A percentile compares a stretch with the other conserved stretches of the same genome.
Conservation (phyloP, 2,888 invertebrate species). For the Plutella xylostella region DNA sequence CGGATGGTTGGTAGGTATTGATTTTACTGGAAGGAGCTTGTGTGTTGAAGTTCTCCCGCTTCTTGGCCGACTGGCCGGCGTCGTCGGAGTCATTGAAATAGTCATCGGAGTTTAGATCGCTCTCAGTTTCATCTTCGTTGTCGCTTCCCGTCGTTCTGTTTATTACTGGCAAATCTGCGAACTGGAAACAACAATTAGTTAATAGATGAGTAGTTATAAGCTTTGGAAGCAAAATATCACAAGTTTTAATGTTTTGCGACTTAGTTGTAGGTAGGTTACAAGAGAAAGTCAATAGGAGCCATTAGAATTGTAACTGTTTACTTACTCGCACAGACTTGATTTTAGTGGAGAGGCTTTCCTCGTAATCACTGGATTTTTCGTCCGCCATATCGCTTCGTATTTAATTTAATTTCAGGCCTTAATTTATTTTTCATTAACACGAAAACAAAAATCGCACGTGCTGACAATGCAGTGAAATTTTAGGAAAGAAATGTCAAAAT, state of each 20-base stretch:
- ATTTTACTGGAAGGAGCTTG: slow-evolving; percentile 72
- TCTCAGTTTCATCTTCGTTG: slow-evolving; percentile 21
- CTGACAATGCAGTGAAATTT: neutral
- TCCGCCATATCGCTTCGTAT: slow-evolving; percentile 1
- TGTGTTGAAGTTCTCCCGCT: slow-evolving; percentile 47
- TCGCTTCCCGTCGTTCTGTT: slow-evolving; percentile 32
- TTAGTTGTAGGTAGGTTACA: no score
- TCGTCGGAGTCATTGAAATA: slow-evolving; percentile 55
- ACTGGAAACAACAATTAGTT: slow-evolving; percentile 27
- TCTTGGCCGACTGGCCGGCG: slow-evolving; percentile 26
- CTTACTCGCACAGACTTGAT: slow-evolving; percentile 55
- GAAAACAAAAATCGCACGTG: neutral
- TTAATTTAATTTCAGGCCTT: no score
- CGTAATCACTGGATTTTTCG: slow-evolving; percentile 52
- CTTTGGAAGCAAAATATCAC: neutral
- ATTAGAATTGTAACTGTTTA: slow-evolving; percentile 10
- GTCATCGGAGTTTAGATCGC: slow-evolving; percentile 47
- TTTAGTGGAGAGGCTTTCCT: slow-evolving; percentile 44
- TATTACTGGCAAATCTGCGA: slow-evolving; percentile 39
- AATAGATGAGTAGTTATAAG: neutral
- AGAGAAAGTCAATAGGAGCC: neutral
- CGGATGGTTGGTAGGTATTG: slow-evolving; percentile 79
- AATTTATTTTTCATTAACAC: no score
- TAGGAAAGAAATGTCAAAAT: no score
- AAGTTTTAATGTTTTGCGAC: neutral